Evolutionary conservation across 1,140 invertebrate species (phyloP).

Genomic region (Thaumatotibia leucotreta): DNA sequence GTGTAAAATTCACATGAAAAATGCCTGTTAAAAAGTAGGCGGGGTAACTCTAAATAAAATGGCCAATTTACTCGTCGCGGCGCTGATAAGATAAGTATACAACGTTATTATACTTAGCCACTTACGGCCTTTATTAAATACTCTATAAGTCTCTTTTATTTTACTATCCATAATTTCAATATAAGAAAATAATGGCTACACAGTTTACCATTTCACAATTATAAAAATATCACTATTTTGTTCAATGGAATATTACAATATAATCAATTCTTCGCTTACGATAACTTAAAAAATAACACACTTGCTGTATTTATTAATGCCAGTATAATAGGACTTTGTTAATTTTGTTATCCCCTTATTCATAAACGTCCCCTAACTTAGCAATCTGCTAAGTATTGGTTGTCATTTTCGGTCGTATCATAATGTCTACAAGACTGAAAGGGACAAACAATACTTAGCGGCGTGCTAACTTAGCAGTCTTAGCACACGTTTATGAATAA

Average conservation of each 20-base stretch:
- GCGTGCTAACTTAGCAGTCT: no score
- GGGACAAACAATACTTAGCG: no score
- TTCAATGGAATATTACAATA: slow-evolving; percentile 19
- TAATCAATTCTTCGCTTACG: slow-evolving; percentile 16
- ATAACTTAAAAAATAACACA: slow-evolving; percentile 9
- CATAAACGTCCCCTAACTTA: no score
- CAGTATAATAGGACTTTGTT: neutral
- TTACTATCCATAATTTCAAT: neutral
- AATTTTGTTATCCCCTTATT: no score
- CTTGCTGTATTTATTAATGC: neutral
- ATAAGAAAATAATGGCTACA: neutral
- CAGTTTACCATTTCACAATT: neutral
- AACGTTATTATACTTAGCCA: neutral
- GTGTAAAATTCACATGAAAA: no score
- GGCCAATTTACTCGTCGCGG: neutral
- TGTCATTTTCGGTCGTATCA: no score
- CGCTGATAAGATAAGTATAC: neutral
- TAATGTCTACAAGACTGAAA: no score
- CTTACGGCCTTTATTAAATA: neutral
- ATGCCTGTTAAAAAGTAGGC: no score
- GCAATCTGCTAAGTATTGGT: no score
- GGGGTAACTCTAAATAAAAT: neutral
- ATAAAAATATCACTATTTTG: slow-evolving; percentile 26
- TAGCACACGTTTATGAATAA: no score
- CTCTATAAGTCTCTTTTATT: neutral